Conservation (phyloP, 2,113 vertebrate genomes). For the Montifringilla adamsi region DNA sequence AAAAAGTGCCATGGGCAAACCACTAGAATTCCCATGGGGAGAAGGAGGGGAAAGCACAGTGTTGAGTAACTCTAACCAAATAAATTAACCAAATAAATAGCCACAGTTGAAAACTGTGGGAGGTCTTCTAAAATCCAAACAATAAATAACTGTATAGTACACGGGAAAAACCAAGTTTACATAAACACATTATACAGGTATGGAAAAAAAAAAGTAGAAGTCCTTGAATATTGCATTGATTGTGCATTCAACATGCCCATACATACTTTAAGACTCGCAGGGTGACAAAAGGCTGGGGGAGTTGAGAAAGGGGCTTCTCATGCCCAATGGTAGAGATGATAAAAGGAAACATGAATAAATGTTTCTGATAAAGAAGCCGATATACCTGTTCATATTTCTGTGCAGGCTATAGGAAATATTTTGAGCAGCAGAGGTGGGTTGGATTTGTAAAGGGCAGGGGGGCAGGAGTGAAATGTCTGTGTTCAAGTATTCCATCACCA, state of each 20-base stretch:
- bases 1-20: conserved; percentile 71
- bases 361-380: conserved; percentile 71
- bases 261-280: conserved; percentile 81
- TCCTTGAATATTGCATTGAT: conserved; percentile 95
- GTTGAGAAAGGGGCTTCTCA: conserved; percentile 67
- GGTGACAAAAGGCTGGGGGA: conserved; percentile 77
- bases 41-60: conserved; percentile 65
- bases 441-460: neutral
- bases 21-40: conserved; percentile 78
- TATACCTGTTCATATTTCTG: conserved; percentile 75
- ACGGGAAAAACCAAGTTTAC: conserved; percentile 71
- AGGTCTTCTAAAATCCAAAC: conserved; percentile 77
- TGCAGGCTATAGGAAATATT: conserved; percentile 82
- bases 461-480: conserved; percentile 61
- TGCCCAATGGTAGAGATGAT: conserved; percentile 75
- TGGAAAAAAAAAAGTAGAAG: conserved; percentile 69
- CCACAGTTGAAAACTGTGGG: conserved; percentile 81
- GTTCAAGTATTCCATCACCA: conserved; percentile 75
- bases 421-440: conserved; percentile 77
- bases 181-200: conserved; percentile 84
- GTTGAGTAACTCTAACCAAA: conserved; percentile 75
- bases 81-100: conserved; percentile 99
- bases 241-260: conserved; percentile 89
- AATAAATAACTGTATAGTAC: conserved; percentile 89
- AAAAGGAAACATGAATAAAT: conserved; percentile 74